Base-by-base conservation (phyloP, 2,888 invertebrate genomes). In the Diarsia rubi region DNA sequence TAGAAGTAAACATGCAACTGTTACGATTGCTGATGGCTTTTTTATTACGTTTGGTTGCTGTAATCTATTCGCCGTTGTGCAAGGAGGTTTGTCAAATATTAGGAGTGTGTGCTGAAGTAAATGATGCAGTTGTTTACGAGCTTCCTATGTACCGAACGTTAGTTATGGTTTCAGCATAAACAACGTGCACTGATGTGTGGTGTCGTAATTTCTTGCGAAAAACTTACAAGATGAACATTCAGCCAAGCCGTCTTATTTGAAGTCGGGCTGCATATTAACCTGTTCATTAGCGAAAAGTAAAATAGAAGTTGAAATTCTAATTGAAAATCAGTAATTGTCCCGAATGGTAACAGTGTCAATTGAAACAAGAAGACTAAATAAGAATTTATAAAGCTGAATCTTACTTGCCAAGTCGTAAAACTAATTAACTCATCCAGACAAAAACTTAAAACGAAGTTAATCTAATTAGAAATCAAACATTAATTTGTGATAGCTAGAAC, bases 1-100 rank as follows among this genome's bases (percentile, higher is more conserved):
- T 67, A 73, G 88, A 90, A 89, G 88, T 91, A 93, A 92, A 93
- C 92, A 91, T 68, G 78, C 79, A 81, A 79, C 72, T 82, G 86
- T 88, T 80, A 83, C 79, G 71, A 86, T 87, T 78, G 65, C 67
- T 80, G 82, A 78, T 78, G 78, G 69, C 59, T 54, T 86, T 87
- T 82, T 86, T 82, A 76, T 73, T 73, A 37, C 73, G 57, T 69
- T 67, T 14, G 49, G 54, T 73, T 82, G 67, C 44, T 68, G 78
- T 73, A 49, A 84, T 77, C 67, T 24, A 52, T 62, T 79, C 21
- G 44, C 11, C 45, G 64, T 69, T 73, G 69, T 66, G 74, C 64
- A 82, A 79, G 54, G 24, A 52, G 52, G 14, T 69, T 82, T 73
- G 83, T 62, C 85, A 78, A 75, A 75, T 68, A 75, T 81, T 67